A percentile compares a stretch with the other conserved stretches of the same genome.
These are phyloP conservation scores for Zeus faber DNA, from an alignment of 2,113 vertebrate genomes.

Conservation along the genomic window DNA sequence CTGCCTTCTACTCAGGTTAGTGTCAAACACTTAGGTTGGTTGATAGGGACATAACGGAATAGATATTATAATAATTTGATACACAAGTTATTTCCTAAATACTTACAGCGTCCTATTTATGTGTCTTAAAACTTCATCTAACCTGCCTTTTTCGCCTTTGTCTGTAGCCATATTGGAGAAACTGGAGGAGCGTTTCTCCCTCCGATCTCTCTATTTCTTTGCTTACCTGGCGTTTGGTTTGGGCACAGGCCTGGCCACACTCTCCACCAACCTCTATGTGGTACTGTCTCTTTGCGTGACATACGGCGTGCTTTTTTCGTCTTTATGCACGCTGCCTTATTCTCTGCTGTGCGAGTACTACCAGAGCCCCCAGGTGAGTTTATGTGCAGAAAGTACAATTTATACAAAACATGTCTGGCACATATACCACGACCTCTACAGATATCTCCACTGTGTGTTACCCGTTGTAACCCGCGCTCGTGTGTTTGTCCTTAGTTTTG, in stretches of 20 bases:
- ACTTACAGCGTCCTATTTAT: neutral
- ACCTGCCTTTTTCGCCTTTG: conserved; percentile 9
- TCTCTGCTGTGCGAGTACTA: conserved; percentile 98
- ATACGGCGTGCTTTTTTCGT: conserved; percentile 93
- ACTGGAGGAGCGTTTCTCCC: conserved; percentile 88
- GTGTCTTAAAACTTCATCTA: neutral
- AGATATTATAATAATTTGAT: neutral
- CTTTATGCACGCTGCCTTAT: conserved; percentile 95
- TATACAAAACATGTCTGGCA: neutral
- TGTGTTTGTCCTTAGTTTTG: conserved; percentile 77
- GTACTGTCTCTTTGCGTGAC: conserved; percentile 90
- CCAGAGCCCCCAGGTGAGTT: conserved; percentile 89
- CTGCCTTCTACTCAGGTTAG: conserved; percentile 95
- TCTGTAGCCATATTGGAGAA: conserved; percentile 88
- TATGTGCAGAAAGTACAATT: neutral
- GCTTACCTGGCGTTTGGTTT: conserved; percentile 93
- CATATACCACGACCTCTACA: neutral
- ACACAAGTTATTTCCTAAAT: neutral
- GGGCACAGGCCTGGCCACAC: conserved; percentile 90
- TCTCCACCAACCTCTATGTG: conserved; percentile 91
- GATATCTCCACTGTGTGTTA: neutral
- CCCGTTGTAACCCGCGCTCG: neutral
- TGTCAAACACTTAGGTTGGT: neutral
- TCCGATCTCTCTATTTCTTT: conserved; percentile 92
- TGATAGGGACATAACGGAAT: neutral